Evolutionary conservation across 1,140 invertebrate species (phyloP).

Genomic region (Holotrichia oblita): DNA sequence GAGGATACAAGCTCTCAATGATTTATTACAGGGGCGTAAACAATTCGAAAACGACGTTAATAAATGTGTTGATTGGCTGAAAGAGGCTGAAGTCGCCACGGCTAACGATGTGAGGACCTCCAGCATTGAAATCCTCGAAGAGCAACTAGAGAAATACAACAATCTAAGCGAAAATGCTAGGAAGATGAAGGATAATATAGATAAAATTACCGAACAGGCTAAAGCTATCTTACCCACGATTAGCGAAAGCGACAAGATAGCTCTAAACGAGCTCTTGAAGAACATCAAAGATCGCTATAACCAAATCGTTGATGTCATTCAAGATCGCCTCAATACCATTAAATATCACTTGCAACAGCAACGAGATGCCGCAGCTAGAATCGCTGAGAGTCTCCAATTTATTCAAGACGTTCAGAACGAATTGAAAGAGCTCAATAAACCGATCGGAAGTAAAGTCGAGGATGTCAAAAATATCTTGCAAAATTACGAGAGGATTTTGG

Average conservation of each 20-base stretch:
- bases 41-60: constrained; percentile 83
- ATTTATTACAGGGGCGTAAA: constrained; percentile 78
- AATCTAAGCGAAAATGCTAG: constrained; percentile 80
- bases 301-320: constrained; percentile 76
- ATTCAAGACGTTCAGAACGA: constrained; percentile 83
- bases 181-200: constrained; percentile 74
- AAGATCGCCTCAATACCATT: constrained; percentile 76
- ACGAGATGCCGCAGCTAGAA: constrained; percentile 77
- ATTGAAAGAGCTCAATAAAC: constrained; percentile 82
- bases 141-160: constrained; percentile 86
- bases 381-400: constrained; percentile 82
- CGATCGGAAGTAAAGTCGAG: constrained; percentile 84
- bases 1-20: constrained; percentile 76
- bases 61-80: constrained; percentile 84
- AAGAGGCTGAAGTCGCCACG: constrained; percentile 86
- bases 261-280: constrained; percentile 80
- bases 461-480: constrained; percentile 82
- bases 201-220: constrained; percentile 79
- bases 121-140: constrained; percentile 82
- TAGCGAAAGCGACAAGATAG: constrained; percentile 85
- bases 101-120: constrained; percentile 80
- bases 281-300: constrained; percentile 79
- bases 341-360: constrained; percentile 81
- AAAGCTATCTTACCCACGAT: constrained; percentile 81
- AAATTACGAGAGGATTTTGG: constrained; percentile 81